These are phyloP conservation scores for Megalurothrips usitatus DNA, from an alignment of 2,888 invertebrate species.

Conservation along the genomic window DNA sequence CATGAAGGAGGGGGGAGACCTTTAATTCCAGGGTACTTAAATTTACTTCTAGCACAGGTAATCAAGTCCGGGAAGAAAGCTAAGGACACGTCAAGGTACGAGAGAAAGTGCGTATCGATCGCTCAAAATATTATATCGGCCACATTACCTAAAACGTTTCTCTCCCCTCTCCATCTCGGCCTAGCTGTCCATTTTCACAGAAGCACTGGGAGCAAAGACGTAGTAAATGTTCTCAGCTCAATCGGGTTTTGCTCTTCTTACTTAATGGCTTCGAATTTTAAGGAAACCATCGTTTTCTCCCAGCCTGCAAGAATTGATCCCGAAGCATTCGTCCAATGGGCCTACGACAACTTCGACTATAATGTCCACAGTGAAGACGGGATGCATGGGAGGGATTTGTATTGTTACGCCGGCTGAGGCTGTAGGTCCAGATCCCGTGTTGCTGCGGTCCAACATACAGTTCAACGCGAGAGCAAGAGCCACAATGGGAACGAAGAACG, in stretches of 20 bases:
- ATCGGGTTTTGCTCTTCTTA: neutral
- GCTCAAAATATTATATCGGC: neutral
- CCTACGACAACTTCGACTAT: neutral
- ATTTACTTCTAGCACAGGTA: neutral
- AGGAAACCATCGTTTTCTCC: neutral
- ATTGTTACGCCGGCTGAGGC: neutral
- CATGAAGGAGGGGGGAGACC: neutral
- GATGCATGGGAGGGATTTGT: neutral
- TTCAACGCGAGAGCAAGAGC: neutral
- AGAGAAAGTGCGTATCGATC: neutral
- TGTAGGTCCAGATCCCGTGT: neutral
- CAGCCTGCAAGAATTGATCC: neutral
- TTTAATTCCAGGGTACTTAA: neutral
- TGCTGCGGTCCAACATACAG: neutral
- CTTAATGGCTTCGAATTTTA: neutral
- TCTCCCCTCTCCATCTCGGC: neutral
- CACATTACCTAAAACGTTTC: neutral
- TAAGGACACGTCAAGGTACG: neutral
- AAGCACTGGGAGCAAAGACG: neutral
- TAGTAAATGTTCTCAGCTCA: neutral
- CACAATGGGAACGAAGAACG: no score
- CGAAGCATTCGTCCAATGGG: neutral
- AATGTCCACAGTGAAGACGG: neutral
- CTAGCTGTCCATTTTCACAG: neutral
- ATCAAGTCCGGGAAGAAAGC: neutral